phyloP scores from a whole-genome alignment of 2,113 vertebrate genomes.

The Sciurus niger region DNA sequence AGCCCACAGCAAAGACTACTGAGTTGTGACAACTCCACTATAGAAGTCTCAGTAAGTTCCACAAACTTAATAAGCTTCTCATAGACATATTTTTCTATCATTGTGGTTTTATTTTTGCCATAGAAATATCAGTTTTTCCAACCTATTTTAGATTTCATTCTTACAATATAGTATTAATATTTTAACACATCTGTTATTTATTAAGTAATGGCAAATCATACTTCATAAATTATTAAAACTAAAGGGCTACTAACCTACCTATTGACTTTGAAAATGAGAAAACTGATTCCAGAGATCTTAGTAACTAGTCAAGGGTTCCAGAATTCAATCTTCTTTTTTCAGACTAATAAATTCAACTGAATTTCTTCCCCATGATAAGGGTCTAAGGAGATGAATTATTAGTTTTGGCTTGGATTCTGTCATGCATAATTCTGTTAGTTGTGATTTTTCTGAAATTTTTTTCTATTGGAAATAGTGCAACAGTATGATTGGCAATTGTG shows the following conservation, averaged over 20 bases:
- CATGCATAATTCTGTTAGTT: neutral
- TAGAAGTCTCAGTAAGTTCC: neutral
- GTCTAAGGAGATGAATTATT: neutral
- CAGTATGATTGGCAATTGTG: neutral
- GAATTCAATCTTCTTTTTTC: neutral
- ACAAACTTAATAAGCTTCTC: neutral
- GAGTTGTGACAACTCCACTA: neutral
- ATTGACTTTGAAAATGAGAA: slow-evolving; percentile 32
- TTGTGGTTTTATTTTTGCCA: neutral
- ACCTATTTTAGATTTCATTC: neutral
- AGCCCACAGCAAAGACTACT: neutral
- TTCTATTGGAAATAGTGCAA: neutral
- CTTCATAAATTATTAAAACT: neutral
- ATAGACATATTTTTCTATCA: neutral
- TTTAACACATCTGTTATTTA: neutral
- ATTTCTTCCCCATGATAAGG: neutral
- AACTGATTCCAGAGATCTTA: neutral
- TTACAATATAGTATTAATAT: neutral
- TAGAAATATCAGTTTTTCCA: neutral
- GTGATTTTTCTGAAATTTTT: neutral
- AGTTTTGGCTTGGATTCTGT: neutral
- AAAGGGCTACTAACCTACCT: neutral
- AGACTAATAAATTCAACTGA: neutral
- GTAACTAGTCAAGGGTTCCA: neutral
- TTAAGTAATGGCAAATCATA: neutral